A percentile compares a stretch with the other conserved stretches of the same genome.
Conservation (phyloP, 2,888 invertebrate genomes). For the Tachina fera region DNA sequence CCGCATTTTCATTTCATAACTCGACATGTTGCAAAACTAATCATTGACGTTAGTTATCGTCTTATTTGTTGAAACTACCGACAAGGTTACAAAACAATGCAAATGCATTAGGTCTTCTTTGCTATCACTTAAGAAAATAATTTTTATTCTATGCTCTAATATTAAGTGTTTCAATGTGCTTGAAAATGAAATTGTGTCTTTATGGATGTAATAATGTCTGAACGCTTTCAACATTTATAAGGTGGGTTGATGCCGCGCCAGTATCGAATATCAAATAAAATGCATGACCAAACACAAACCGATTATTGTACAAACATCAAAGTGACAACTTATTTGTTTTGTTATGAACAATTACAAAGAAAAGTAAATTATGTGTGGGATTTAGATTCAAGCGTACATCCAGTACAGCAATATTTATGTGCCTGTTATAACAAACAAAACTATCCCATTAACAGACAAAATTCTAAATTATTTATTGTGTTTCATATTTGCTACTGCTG, state of each 20-base stretch:
- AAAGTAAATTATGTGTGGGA: not conserved
- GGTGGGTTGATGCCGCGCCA: constrained; percentile 47
- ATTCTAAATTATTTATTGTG: not conserved
- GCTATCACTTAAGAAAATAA: not conserved
- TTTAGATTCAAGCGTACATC: too few species aligned
- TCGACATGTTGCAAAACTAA: not conserved
- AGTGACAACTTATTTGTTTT: constrained; percentile 72
- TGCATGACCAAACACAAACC: constrained; percentile 77
- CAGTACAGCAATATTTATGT: not conserved
- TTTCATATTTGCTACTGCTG: not conserved
- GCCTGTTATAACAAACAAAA: not conserved
- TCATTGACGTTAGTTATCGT: not conserved
- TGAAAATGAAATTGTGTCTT: not conserved
- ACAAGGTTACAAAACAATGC: constrained; percentile 53
- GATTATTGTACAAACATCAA: constrained; percentile 77
- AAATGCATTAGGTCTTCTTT: constrained; percentile 35
- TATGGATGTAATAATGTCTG: constrained; percentile 1
- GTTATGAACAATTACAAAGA: constrained; percentile 55
- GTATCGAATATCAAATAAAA: constrained; percentile 78
- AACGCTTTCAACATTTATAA: constrained; percentile 1
- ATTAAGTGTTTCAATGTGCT: constrained; percentile 33
- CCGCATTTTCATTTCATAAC: too few species aligned
- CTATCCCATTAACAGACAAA: not conserved
- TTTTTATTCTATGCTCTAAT: not conserved
- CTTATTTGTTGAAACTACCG: constrained; percentile 29